Percentiles rank a stretch among this genome's conserved stretches.
These are phyloP conservation scores for Graphium colonna DNA, from an alignment of 2,888 invertebrate genomes.

Conservation along the genomic window DNA sequence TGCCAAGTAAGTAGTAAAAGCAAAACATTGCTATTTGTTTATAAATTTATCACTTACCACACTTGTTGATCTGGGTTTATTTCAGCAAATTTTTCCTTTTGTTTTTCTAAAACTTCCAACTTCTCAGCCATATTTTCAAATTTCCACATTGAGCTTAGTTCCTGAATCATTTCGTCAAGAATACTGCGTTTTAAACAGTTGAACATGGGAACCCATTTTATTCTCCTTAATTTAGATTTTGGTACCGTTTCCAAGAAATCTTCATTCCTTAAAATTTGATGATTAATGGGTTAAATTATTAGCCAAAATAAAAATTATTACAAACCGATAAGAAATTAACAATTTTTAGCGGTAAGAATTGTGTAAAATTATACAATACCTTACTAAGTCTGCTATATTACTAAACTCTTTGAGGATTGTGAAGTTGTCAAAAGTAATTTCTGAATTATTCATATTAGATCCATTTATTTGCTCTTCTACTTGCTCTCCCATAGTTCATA, in stretches of 20 bases:
- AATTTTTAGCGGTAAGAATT: no score
- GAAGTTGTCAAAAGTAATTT: slow-evolving; percentile 60
- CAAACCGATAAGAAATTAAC: no score
- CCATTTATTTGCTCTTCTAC: slow-evolving; percentile 41
- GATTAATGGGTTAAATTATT: no score
- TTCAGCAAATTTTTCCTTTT: slow-evolving; percentile 60
- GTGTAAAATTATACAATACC: slow-evolving; percentile 46
- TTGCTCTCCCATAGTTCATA: slow-evolving; percentile 48
- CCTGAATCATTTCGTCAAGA: slow-evolving; percentile 63
- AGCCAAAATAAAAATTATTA: no score
- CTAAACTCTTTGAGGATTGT: slow-evolving; percentile 65
- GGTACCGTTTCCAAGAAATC: slow-evolving; percentile 69
- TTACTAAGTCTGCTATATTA: slow-evolving; percentile 62
- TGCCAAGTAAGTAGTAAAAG: no score
- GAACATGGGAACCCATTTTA: slow-evolving; percentile 72
- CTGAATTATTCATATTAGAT: slow-evolving; percentile 49
- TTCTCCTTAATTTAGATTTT: slow-evolving; percentile 57
- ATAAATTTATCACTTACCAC: slow-evolving; percentile 42
- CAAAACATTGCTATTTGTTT: no score
- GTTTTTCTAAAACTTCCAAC: slow-evolving; percentile 58
- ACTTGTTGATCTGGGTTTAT: slow-evolving; percentile 39
- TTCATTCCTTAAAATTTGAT: slow-evolving; percentile 65
- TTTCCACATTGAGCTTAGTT: slow-evolving; percentile 67
- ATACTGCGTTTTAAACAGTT: slow-evolving; percentile 65
- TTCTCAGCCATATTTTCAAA: slow-evolving; percentile 66